phyloP scores from a whole-genome alignment of 2,797 vertebrate species.

The Hephaestus fuliginosus region DNA sequence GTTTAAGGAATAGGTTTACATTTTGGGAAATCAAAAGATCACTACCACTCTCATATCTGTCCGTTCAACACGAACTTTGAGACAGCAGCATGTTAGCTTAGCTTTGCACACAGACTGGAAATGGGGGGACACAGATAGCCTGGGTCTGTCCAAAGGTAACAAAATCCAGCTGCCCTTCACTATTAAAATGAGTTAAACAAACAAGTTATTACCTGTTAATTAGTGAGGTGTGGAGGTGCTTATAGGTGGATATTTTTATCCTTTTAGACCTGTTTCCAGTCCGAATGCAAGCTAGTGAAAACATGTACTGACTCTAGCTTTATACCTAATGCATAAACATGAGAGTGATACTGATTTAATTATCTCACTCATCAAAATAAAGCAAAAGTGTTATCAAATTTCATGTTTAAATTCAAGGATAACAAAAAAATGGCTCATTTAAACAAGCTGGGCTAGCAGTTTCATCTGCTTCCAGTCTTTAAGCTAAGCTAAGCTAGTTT shows the following conservation, averaged over 20 bases:
- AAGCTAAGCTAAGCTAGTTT: constrained; percentile 1
- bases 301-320: neutral
- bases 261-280: neutral
- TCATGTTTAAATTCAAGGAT: neutral
- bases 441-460: neutral
- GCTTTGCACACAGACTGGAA: neutral
- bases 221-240: neutral
- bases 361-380: neutral
- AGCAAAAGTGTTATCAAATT: neutral
- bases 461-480: neutral
- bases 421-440: neutral
- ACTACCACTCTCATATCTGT: neutral
- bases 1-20: constrained; percentile 23
- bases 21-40: constrained; percentile 29
- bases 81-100: neutral
- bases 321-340: neutral
- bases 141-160: neutral
- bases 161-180: neutral
- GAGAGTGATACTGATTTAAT: neutral
- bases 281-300: neutral
- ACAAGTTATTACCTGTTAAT: neutral
- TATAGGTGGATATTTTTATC: neutral
- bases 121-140: neutral
- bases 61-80: neutral
- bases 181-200: neutral